phyloP scores from a whole-genome alignment of 2,797 vertebrate species.

The Cryptoblepharus egeriae region DNA sequence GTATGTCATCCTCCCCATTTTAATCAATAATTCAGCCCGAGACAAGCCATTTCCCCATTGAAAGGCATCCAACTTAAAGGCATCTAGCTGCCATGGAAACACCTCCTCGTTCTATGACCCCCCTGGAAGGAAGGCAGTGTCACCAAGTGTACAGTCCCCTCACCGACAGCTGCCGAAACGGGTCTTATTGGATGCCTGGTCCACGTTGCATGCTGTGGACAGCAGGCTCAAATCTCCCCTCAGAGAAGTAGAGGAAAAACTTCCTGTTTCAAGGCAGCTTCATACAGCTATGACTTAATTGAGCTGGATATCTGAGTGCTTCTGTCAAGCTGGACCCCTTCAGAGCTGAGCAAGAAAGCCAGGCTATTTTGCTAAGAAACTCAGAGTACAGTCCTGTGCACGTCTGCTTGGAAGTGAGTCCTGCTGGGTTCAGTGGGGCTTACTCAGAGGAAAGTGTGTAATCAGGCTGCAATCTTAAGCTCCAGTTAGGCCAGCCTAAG shows the following conservation, averaged over 20 bases:
- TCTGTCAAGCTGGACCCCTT: neutral
- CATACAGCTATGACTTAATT: neutral
- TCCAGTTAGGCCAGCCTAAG: neutral
- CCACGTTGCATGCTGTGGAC: neutral
- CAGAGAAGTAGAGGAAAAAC: neutral
- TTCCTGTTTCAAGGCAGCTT: neutral
- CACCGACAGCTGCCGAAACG: neutral
- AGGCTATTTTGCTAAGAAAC: neutral
- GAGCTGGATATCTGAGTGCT: neutral
- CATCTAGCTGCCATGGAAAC: conserved; percentile 69
- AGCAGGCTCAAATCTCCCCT: neutral
- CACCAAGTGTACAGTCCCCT: conserved; percentile 8
- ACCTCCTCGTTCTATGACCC: conserved; percentile 50
- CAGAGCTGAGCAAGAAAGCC: neutral
- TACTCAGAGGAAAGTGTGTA: no score
- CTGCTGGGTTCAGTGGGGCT: no score
- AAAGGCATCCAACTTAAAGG: conserved; percentile 55
- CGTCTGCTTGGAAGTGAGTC: no score
- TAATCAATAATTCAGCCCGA: conserved; percentile 70
- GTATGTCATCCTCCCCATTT: conserved; percentile 52
- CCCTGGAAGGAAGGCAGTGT: neutral
- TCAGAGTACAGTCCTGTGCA: no score
- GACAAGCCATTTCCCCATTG: conserved; percentile 50
- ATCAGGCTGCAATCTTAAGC: no score
- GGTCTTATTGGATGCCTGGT: neutral